Evolutionary conservation across 2,113 vertebrate species (phyloP).

Genomic region (Paracanthobrama guichenoti): DNA sequence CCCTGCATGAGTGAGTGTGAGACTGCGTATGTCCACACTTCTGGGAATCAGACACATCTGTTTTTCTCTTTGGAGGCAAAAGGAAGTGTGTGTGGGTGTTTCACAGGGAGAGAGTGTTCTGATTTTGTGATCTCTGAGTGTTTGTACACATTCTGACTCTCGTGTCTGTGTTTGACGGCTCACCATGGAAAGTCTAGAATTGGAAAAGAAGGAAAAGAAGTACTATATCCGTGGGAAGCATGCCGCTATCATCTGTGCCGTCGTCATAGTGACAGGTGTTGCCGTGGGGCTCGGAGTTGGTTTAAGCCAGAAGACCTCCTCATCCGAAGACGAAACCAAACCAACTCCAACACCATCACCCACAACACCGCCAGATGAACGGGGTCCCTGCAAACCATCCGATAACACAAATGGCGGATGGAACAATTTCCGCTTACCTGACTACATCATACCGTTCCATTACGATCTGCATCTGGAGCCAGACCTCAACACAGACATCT

Average conservation of each 20-base stretch:
- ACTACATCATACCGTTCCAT: conserved; percentile 80
- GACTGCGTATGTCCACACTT: conserved; percentile 33
- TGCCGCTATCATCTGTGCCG: conserved; percentile 78
- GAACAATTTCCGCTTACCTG: conserved; percentile 85
- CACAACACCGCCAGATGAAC: conserved; percentile 43
- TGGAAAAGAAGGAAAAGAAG: conserved; percentile 75
- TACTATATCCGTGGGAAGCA: conserved; percentile 84
- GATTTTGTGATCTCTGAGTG: conserved; percentile 23
- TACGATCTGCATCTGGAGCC: conserved; percentile 87
- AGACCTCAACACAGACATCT: conserved; percentile 79
- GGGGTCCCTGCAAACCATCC: conserved; percentile 73
- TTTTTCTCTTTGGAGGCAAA: conserved; percentile 40
- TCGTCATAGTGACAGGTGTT: conserved; percentile 76
- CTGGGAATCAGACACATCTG: conserved; percentile 47
- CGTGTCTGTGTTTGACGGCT: background rate
- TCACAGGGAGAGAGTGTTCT: conserved; percentile 26
- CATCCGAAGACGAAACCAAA: conserved; percentile 33
- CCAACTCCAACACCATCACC: conserved; percentile 21
- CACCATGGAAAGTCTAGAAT: conserved; percentile 75
- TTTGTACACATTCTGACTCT: conserved; percentile 19
- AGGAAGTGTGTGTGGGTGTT: conserved; percentile 27
- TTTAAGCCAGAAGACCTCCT: conserved; percentile 69
- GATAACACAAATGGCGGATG: conserved; percentile 77
- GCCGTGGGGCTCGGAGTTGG: conserved; percentile 88
- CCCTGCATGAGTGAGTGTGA: conserved; percentile 31